Conservation (phyloP, 2,113 vertebrate genomes). For the Hippocampus zosterae region DNA sequence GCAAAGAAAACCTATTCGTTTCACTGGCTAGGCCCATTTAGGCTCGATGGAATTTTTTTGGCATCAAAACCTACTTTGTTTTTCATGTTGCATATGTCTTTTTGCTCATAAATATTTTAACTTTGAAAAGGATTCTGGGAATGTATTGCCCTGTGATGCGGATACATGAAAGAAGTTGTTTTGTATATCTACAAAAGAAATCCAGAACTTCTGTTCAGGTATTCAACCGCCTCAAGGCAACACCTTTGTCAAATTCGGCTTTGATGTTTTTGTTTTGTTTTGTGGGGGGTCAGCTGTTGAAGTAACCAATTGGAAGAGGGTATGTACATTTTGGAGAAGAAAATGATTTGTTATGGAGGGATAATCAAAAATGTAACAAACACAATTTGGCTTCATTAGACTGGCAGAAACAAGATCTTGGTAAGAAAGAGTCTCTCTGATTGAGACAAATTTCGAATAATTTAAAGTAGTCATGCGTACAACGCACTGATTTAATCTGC, state of each 20-base stretch:
- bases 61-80: neutral
- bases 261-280: neutral
- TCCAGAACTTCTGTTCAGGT: neutral
- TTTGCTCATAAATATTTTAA: neutral
- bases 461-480: neutral
- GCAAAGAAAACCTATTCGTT: too few relatives aligned
- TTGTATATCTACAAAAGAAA: slow-evolving; percentile 24
- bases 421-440: neutral
- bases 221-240: neutral
- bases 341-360: neutral
- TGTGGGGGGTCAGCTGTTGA: neutral
- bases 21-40: neutral
- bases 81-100: neutral
- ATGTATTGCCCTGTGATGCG: neutral
- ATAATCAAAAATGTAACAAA: too few relatives aligned
- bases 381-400: too few relatives aligned
- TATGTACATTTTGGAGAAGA: neutral
- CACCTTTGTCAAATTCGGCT: neutral
- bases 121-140: neutral
- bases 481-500: neutral
- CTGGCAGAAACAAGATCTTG: too few relatives aligned
- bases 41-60: neutral
- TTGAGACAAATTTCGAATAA: neutral
- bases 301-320: neutral
- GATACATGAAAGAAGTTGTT: slow-evolving; percentile 20